Evolutionary conservation across 1,140 invertebrate genomes (phyloP), one percentile per base, ranked within the genome.

Genomic region (Drosophila tropicalis): DNA sequence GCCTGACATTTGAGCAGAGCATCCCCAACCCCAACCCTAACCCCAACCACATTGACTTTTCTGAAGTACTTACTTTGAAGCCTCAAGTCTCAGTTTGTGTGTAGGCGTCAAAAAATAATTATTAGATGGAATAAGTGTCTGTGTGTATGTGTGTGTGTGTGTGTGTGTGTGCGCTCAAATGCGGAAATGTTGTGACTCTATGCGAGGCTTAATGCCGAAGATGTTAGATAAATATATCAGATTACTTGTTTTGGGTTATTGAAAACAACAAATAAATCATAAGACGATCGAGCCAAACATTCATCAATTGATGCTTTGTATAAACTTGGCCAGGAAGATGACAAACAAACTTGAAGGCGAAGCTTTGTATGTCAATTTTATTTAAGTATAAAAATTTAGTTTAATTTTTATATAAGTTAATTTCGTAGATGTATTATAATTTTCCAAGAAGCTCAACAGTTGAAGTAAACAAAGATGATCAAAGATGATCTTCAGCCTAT

Each of bases 171-270:
- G 17, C 12, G 44, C 10, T 84, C 67, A 70, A 89, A 89, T 89
- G 84, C 84, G 84, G 81, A 89, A 89, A 89, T 90, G 81, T 84
- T 68, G 62, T 68, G 55, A 61, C 67, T 76, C 57, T 25, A 57
- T 47, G 13, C 13, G 65, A 67, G 67, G 80, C 84, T 89, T 87
- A 87, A 77, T 83, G 79, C 84, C 83, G 81, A 79, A 82, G 83
- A 89, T 87, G 83, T 87, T 73, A 72, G 72, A 83, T 76, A 89
- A 87, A 87, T 87, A 83, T 87, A 89, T 87, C 83, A 87, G 83
- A 87, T 87, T 87, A 89, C 83, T 61, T 68, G 67, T 72, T 86
- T 85, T 82, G 67, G 67, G 61, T 76, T 41, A 60, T 54, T 47
- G 55, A 34, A 74, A 55, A 61, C 56, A 47, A 67, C 25, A 72